Evolutionary conservation across 2,888 invertebrate genomes (phyloP), one percentile per base, ranked within the genome.

Genomic region (Ichneumoninae sp.): DNA sequence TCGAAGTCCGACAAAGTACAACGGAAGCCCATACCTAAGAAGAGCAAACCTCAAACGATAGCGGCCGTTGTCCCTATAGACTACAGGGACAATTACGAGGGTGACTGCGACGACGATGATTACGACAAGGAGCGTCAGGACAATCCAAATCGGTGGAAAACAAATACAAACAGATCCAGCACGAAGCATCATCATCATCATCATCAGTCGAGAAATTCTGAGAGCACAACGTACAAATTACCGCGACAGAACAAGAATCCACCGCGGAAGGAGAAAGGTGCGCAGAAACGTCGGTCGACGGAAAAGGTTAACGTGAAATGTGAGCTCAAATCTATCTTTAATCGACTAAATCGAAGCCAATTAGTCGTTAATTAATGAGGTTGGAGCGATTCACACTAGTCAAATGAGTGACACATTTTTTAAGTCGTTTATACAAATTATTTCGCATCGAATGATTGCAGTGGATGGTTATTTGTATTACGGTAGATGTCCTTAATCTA

Each of bases 81-180:
- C 90, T 94, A 93, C 88, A 93, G 92, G 85, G 94, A 94, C 86
- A 94, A 93, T 90, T 94, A 94, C 74, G 94, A 94, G 87, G 94
- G 94, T 10, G 94, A 94, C 83, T 94, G 94, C 75, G 94, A 94
- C 85, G 94, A 94, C 68, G 94, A 94, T 77, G 92, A 93, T 60
- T 92, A 93, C 44, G 84, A 88, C 36, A 91, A 92, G 79, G 91
- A 89, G 80, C 89, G 83, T 82, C 89, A 87, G 50, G 91, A 93
- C 44, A 93, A 93, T 89, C 90, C 90, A 7, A 92, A 93, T 80
- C 89, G 91, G 76, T 93, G 93, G 93, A 93, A 93, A 86, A 93
- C 90, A 6, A 93, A 88, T 85, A 91, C 91, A 3, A 89, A 89
- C 68, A 92, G 90, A 71, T 91, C 91, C 16, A 90, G 82, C 69